A percentile compares a stretch with the other conserved stretches of the same genome.
phyloP scores from a whole-genome alignment of 2,888 invertebrate genomes.

The Philereme transversata region DNA sequence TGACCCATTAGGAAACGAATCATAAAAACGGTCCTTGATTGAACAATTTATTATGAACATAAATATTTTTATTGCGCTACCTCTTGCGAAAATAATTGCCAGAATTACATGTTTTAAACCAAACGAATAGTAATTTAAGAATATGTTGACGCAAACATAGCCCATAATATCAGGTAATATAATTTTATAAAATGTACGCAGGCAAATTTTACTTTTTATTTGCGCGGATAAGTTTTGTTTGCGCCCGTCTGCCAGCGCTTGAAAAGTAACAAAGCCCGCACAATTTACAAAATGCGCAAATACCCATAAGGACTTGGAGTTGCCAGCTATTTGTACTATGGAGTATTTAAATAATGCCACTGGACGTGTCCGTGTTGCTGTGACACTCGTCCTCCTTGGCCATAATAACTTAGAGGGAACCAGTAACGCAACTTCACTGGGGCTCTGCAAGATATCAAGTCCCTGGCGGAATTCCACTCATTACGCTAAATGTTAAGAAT shows the following conservation, averaged over 20 bases:
- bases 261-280: slow-evolving; percentile 17
- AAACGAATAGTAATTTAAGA: neutral
- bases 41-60: no score
- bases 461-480: no score
- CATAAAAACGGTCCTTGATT: no score
- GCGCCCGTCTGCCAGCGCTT: slow-evolving; percentile 9
- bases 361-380: slow-evolving; percentile 29
- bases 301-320: slow-evolving; percentile 28
- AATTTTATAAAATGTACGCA: neutral
- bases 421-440: slow-evolving; percentile 18
- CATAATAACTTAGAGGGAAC: slow-evolving; percentile 11
- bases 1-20: no score
- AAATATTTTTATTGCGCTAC: slow-evolving; percentile 11
- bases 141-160: no score
- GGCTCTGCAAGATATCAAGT: no score
- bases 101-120: slow-evolving; percentile 10
- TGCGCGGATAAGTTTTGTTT: slow-evolving; percentile 1
- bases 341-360: slow-evolving; percentile 40
- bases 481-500: no score
- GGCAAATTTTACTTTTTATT: neutral
- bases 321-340: slow-evolving; percentile 31
- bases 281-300: slow-evolving; percentile 29
- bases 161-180: no score
- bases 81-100: slow-evolving; percentile 22
- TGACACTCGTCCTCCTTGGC: slow-evolving; percentile 34